A percentile compares a stretch with the other conserved stretches of the same genome.
phyloP scores from a whole-genome alignment of 2,113 vertebrate genomes.

The Rousettus leschenaultii region DNA sequence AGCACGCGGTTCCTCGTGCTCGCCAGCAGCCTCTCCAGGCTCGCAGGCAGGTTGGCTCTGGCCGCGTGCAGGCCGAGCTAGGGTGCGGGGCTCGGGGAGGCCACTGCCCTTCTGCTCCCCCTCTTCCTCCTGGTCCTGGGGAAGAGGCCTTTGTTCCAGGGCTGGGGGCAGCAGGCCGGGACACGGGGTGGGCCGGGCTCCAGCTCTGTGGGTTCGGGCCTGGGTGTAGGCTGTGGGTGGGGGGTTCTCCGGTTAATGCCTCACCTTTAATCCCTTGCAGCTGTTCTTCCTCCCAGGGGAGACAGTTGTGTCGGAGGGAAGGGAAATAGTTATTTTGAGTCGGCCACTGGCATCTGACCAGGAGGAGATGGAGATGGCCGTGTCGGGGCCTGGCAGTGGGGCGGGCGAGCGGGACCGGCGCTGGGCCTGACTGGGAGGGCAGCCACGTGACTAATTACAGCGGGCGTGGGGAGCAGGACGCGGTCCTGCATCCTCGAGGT shows the following conservation, averaged over 20 bases:
- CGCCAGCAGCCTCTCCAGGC: not conserved
- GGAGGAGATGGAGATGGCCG: constrained; percentile 42
- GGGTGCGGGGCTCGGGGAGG: not conserved
- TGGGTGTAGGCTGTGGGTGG: constrained; percentile 19
- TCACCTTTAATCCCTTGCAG: constrained; percentile 73
- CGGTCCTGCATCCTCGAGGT: not conserved
- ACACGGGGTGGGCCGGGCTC: not conserved
- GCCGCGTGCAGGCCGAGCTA: not conserved
- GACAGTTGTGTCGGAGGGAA: constrained; percentile 62
- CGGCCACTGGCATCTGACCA: constrained; percentile 72
- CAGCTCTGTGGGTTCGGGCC: not conserved
- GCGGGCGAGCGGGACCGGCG: not conserved
- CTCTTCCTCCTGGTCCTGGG: not conserved
- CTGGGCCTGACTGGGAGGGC: not conserved
- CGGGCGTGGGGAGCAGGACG: not conserved
- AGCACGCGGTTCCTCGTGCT: not conserved
- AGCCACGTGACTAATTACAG: accelerated
- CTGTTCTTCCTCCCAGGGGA: constrained; percentile 59
- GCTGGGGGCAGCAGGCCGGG: not conserved
- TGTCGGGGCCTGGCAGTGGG: not conserved
- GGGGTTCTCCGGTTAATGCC: constrained; percentile 35
- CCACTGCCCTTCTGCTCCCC: accelerated
- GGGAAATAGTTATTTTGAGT: constrained; percentile 76
- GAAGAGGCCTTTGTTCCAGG: not conserved
- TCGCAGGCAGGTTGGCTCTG: not conserved